Evolutionary conservation across 1,140 invertebrate species (phyloP).

Genomic region (Drosophila lacteicornis): DNA sequence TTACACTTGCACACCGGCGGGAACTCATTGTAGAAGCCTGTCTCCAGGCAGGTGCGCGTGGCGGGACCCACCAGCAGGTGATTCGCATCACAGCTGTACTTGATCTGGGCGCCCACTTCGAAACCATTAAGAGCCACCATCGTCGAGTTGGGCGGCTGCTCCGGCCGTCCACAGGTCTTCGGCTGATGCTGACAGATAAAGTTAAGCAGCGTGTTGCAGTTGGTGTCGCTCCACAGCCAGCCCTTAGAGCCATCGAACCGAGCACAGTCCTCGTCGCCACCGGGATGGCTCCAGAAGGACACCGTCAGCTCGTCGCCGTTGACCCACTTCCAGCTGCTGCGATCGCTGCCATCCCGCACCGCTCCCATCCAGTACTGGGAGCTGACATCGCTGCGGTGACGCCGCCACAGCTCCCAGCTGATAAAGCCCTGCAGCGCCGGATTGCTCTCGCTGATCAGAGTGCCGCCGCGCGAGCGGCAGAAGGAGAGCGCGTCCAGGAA

Average conservation of each 20-base stretch:
- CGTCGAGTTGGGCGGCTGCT: constrained; percentile 96
- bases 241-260: constrained; percentile 96
- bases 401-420: constrained; percentile 96
- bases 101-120: constrained; percentile 93
- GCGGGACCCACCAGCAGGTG: constrained; percentile 94
- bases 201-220: constrained; percentile 93
- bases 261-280: constrained; percentile 93
- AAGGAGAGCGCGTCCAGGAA: constrained; percentile 93
- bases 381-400: constrained; percentile 94
- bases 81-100: constrained; percentile 94
- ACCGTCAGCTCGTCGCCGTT: constrained; percentile 95
- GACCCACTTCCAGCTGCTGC: constrained; percentile 95
- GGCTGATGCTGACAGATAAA: constrained; percentile 98
- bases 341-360: constrained; percentile 91
- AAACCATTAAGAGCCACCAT: constrained; percentile 90
- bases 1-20: constrained; percentile 97
- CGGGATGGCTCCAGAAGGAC: constrained; percentile 96
- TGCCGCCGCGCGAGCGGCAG: constrained; percentile 92
- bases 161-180: constrained; percentile 94
- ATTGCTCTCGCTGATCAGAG: constrained; percentile 96
- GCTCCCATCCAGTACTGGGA: constrained; percentile 98
- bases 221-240: constrained; percentile 97
- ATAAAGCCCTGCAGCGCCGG: constrained; percentile 97
- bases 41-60: constrained; percentile 93
- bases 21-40: constrained; percentile 97